Evolutionary conservation across 2,888 invertebrate genomes (phyloP), one percentile per base, ranked within the genome.

Genomic region (Acleris sparsana): DNA sequence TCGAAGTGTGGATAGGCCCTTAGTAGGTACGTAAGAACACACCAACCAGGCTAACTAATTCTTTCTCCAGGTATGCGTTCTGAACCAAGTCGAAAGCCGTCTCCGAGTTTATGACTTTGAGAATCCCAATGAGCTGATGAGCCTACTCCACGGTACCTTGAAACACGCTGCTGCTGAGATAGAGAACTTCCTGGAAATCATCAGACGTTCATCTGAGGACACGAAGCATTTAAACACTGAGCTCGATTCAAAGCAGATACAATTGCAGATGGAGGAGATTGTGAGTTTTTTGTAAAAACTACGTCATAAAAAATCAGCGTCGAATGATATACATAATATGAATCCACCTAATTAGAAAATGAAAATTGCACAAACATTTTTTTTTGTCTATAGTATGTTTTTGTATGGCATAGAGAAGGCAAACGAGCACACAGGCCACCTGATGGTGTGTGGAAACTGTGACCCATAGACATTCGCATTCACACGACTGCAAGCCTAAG

Each of bases 261-360:
- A 72, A 3, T 71, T 89, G 43, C 88, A 87, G 64, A 87, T 74
- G 56, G 84, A 88, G 33, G 87, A 88, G 74, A 80, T 88, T 52
- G 89, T 89, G 73, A 82, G 80, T 69, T 20, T 43, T 4, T 43
- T 16, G 20, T n/a, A n/a, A n/a, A 20, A 20, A 16, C 16, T 11
- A 22, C 29, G 7, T 29, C 29, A 29, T 9, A 43, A 43, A 13
- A 43, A 13, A n/a, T n/a, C n/a, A n/a, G n/a, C 16, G 43, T 43
- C 25, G 6, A 25, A 25, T 6, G 25, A 6, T 25, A 25, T 25
- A 25, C 25, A 25, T 25, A 25, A 25, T 43, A 6, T 25, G 25
- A 6, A 25, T 25, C 25, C 5, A 25, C 25, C 25, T 25, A 5
- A 25, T 25, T 25, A 25, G 5, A 25, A 25, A 25, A 0, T 25